These are phyloP conservation scores for Rhimphoctona megacephalus DNA, from an alignment of 2,888 invertebrate species.

Conservation along the genomic window DNA sequence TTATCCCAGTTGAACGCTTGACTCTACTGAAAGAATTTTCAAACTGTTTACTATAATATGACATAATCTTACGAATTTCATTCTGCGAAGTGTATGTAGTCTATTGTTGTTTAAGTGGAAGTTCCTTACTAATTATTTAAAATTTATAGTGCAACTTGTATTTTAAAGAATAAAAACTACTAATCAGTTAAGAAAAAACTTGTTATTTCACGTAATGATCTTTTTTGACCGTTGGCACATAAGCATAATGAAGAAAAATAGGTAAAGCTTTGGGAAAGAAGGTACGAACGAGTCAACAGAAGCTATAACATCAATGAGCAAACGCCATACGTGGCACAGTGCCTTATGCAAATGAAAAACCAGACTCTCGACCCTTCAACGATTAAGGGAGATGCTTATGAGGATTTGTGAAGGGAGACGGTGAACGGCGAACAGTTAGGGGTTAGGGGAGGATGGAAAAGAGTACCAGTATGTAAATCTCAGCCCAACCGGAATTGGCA, in stretches of 20 bases:
- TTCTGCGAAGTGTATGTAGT: not conserved
- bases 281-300: conserved; percentile 25
- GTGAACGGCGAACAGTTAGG: not conserved
- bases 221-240: not conserved
- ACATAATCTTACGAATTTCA: not conserved
- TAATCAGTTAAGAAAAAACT: not conserved
- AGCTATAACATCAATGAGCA: conserved; percentile 29
- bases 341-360: conserved; percentile 36
- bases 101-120: too few relatives aligned
- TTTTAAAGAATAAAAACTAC: not conserved
- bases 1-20: conserved; percentile 22
- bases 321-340: conserved; percentile 19
- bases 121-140: not conserved
- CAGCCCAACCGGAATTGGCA: conserved; percentile 67
- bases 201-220: not conserved
- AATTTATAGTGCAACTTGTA: not conserved
- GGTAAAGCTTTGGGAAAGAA: not conserved
- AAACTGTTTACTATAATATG: not conserved
- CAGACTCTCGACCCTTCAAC: conserved; percentile 40
- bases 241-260: not conserved
- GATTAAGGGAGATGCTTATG: conserved; percentile 33
- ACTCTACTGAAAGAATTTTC: conserved; percentile 1
- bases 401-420: conserved; percentile 7
- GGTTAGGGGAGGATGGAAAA: not conserved
- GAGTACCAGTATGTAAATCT: conserved; percentile 69